Evolutionary conservation across 2,113 vertebrate genomes (phyloP).

Genomic region (Bufo bufo): DNA sequence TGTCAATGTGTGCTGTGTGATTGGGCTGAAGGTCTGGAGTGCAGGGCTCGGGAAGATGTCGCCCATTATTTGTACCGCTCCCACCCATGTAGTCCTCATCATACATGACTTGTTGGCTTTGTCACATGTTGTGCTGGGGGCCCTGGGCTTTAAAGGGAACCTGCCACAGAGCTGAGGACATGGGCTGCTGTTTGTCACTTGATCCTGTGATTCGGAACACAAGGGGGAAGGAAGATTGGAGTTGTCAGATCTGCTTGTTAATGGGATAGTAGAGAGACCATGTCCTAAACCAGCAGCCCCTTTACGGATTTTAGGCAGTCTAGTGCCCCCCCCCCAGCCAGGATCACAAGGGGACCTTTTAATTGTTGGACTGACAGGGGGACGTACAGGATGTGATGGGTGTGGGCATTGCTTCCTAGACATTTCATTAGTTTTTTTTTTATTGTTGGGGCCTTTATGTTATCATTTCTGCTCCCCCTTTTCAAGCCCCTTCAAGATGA

Average conservation of each 20-base stretch:
- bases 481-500: not conserved
- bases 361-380: slow-evolving; percentile 22
- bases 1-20: not conserved
- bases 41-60: not conserved
- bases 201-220: not conserved
- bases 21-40: slow-evolving; percentile 11
- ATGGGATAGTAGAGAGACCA: too few species aligned
- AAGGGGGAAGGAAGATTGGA: not conserved
- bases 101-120: not conserved
- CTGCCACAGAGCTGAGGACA: too few species aligned
- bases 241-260: not conserved
- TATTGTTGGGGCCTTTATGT: not conserved
- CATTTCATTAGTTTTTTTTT: not conserved
- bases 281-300: too few species aligned
- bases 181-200: not conserved
- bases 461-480: not conserved
- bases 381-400: slow-evolving; percentile 18
- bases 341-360: slow-evolving; percentile 32
- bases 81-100: not conserved
- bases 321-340: not conserved
- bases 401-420: not conserved
- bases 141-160: too few species aligned
- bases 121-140: not conserved
- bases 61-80: not conserved
- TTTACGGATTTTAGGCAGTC: too few species aligned